Evolutionary conservation across 1,140 invertebrate species (phyloP), one percentile per base, ranked within the genome.

Genomic region (Magallana angulata): DNA sequence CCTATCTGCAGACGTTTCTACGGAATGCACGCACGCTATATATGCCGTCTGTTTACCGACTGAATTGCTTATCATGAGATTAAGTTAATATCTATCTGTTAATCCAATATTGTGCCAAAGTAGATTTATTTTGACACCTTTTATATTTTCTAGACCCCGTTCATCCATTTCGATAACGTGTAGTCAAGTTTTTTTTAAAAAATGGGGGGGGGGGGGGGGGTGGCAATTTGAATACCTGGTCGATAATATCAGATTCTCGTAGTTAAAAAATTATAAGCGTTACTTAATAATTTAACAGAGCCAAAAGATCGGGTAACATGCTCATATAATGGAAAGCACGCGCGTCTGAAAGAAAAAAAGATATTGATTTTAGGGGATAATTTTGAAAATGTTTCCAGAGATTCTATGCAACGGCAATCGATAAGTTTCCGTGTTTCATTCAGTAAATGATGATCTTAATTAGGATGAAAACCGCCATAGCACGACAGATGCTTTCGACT

Each of bases 121-220:
- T 76, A 76, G 68, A 76, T 76, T 76, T 76, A 76, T 76, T 76
- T 76, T 76, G 68, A 76, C 68, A 76, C 68, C 68, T 76, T 76
- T 76, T 48, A 76, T 76, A 76, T 76, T 76, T 76, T 76, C 18
- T 30, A 76, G 12, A 12, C 36, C 12, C 18, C 68, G 24, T 76
- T 76, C 2, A 36, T 36, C 18, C 12, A 30, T 30, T 30, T 1
- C 24, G 68, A 76, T 76, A 76, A 64, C 60, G 68, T 11, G 24
- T 30, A 36, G 24, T 48, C 36, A 48, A 48, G 36, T 48, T 48
- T 4, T 48, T 48, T 4, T 4, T 4, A 48, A 48, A 48, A 48
- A 48, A 48, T 36, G 30, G 8, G 36, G 18, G 68, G 7, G 24
- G 68, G 7, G 24, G 24, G 24, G 7, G 24, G 18, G 18, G 0